Conservation (phyloP, 2,888 invertebrate genomes). For the Nesidiocoris tenuis region DNA sequence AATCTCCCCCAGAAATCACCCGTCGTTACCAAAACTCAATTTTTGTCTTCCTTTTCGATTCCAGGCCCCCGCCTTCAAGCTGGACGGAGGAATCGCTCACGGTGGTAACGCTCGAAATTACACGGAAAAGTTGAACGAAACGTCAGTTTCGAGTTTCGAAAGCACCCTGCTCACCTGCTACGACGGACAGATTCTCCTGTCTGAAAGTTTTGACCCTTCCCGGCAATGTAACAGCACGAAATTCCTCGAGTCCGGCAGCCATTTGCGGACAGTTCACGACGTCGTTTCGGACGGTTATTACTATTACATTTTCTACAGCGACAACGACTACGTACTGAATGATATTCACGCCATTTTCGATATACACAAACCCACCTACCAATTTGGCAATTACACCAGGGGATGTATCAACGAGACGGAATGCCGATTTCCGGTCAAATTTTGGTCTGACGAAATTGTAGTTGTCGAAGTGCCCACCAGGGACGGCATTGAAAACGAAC, state of each 20-base stretch:
- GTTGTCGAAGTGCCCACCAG: conserved; percentile 81
- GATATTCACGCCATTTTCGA: conserved; percentile 81
- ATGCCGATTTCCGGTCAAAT: conserved; percentile 70
- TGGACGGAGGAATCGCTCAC: conserved; percentile 74
- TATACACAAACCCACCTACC: conserved; percentile 80
- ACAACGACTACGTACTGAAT: conserved; percentile 76
- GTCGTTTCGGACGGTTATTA: conserved; percentile 78
- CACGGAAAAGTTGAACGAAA: conserved; percentile 57
- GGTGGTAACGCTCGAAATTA: conserved; percentile 63
- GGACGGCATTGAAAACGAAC: conserved; percentile 76
- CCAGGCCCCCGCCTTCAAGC: conserved; percentile 54
- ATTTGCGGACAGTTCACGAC: conserved; percentile 69
- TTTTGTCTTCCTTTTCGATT: conserved; percentile 39
- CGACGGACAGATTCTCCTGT: conserved; percentile 71
- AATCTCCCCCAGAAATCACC: no score
- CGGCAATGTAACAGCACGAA: conserved; percentile 67
- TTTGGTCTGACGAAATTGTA: conserved; percentile 75
- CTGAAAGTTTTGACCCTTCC: conserved; percentile 69
- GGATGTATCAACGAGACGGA: conserved; percentile 74
- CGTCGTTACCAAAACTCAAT: no score
- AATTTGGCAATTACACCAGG: conserved; percentile 69
- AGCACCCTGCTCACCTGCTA: conserved; percentile 73
- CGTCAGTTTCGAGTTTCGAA: conserved; percentile 80
- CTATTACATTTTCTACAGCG: conserved; percentile 86
- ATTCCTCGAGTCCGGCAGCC: conserved; percentile 66